Conservation (phyloP, 2,797 vertebrate genomes). For the Gorsachius magnificus region DNA sequence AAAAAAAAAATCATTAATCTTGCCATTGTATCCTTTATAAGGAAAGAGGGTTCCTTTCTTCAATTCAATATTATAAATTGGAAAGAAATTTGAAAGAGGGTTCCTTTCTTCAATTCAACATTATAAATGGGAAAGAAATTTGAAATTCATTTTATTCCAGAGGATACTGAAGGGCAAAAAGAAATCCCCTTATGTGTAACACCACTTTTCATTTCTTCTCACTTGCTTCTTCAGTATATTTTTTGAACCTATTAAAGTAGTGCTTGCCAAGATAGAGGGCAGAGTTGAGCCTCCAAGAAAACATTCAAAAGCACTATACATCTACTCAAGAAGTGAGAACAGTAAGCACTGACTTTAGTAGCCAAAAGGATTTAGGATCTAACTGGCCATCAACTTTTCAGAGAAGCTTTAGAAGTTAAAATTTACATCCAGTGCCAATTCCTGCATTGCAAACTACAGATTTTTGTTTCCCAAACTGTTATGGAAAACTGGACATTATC, state of each 20-base stretch:
- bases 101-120: not conserved
- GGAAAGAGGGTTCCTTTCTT: not conserved
- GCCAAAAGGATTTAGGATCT: not conserved
- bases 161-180: not conserved
- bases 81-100: not conserved
- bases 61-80: not conserved
- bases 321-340: not conserved
- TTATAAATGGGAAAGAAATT: conserved; percentile 1
- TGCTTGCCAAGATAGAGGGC: not conserved
- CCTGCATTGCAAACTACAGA: not conserved
- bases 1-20: not conserved
- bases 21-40: not conserved
- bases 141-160: not conserved
- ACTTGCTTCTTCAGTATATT: conserved; percentile 59
- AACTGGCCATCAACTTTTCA: not conserved
- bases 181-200: not conserved
- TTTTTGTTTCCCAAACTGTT: not conserved
- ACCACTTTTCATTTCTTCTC: conserved; percentile 60
- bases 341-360: not conserved
- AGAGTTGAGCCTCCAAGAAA: conserved; percentile 1
- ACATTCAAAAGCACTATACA: not conserved
- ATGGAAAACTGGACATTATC: conserved; percentile 58
- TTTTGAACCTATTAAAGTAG: not conserved
- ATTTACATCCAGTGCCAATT: not conserved
- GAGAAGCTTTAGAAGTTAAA: not conserved